Evolutionary conservation across 1,140 invertebrate species (phyloP).

Genomic region (Drosophila busckii): DNA sequence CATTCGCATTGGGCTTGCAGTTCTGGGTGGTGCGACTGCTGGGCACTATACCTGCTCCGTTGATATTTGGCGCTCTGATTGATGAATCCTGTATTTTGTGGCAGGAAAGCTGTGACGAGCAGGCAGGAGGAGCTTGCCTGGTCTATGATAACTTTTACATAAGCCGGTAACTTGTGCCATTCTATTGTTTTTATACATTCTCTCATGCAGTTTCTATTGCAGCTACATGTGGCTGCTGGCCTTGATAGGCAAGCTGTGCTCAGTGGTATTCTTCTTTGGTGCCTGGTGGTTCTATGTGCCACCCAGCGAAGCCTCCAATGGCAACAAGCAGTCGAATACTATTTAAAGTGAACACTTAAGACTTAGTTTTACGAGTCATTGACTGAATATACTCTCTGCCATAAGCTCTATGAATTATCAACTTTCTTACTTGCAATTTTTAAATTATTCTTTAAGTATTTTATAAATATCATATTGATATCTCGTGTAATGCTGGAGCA

Average conservation of each 20-base stretch:
- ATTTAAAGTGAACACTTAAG: not conserved
- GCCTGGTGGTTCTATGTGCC: conserved; percentile 86
- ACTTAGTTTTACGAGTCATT: too few species aligned
- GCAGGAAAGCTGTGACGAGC: conserved; percentile 82
- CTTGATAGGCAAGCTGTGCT: conserved; percentile 83
- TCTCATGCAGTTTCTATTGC: conserved; percentile 33
- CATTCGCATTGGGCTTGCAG: conserved; percentile 92
- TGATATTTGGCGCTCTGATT: conserved; percentile 91
- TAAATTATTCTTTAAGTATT: too few species aligned
- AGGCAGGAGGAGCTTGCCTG: conserved; percentile 82
- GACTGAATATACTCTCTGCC: conserved; percentile 15
- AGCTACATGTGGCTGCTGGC: conserved; percentile 85
- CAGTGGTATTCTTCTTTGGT: conserved; percentile 84
- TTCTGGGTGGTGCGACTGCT: conserved; percentile 90
- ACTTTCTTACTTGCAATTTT: too few species aligned
- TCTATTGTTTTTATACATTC: not conserved
- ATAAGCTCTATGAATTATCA: too few species aligned
- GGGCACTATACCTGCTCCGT: conserved; percentile 92
- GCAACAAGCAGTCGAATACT: conserved; percentile 23
- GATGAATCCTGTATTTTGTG: conserved; percentile 91
- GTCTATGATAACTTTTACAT: conserved; percentile 86
- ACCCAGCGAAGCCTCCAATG: conserved; percentile 45
- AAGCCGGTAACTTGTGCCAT: conserved; percentile 81
- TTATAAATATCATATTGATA: too few species aligned
- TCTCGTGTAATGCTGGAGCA: too few species aligned